A percentile compares a stretch with the other conserved stretches of the same genome.
Conservation (phyloP, 2,888 invertebrate genomes). For the Ceramica pisi region DNA sequence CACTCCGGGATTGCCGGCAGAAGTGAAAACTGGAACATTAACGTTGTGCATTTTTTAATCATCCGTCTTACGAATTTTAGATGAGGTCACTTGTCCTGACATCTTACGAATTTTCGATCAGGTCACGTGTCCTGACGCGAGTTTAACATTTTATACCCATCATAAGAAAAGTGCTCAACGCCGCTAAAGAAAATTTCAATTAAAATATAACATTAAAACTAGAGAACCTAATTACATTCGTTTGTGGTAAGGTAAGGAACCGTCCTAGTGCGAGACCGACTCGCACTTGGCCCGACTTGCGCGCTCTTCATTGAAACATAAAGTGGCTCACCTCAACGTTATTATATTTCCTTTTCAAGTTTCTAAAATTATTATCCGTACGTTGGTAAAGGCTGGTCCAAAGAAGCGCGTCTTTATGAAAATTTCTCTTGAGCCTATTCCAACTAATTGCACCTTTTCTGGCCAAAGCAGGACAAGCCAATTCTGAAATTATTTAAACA, state of each 20-base stretch:
- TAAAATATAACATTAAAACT: not conserved
- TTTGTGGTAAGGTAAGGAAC: not conserved
- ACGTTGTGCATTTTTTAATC: too few relatives aligned
- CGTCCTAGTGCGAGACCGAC: not conserved
- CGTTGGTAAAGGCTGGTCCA: constrained; percentile 75
- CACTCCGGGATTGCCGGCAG: too few relatives aligned
- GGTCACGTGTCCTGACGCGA: too few relatives aligned
- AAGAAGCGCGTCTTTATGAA: constrained; percentile 73
- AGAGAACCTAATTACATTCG: not conserved
- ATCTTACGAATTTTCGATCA: too few relatives aligned
- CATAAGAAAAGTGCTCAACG: too few relatives aligned
- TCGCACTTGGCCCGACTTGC: not conserved
- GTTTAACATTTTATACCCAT: too few relatives aligned
- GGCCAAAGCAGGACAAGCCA: constrained; percentile 17
- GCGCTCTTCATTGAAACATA: not conserved
- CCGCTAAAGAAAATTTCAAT: too few relatives aligned
- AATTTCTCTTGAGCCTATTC: constrained; percentile 70
- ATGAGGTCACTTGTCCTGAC: too few relatives aligned
- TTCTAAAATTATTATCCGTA: constrained; percentile 67
- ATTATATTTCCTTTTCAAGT: constrained; percentile 60
- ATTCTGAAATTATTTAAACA: constrained; percentile 32
- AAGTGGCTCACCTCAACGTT: constrained; percentile 61
- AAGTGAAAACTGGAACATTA: too few relatives aligned
- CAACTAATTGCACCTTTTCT: constrained; percentile 61
- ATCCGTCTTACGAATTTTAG: too few relatives aligned